Conservation (phyloP, 2,113 vertebrate species). For the Chamaetylas fuelleborni region DNA sequence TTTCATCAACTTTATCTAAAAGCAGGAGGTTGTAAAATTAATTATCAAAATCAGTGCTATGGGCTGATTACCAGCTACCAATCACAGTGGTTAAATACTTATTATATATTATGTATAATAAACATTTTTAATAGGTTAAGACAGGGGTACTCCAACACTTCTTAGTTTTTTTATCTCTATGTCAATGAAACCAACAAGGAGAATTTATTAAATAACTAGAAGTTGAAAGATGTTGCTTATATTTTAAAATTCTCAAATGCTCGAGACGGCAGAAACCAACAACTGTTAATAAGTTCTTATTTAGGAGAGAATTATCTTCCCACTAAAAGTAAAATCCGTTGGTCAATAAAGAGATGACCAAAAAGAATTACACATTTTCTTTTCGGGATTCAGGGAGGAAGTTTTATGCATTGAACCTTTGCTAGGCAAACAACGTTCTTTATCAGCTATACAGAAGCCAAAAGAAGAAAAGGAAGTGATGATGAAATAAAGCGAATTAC, state of each 20-base stretch:
- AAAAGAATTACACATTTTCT: background rate
- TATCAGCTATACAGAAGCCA: background rate
- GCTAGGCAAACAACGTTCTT: background rate
- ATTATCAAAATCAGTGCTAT: background rate
- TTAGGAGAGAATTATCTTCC: background rate
- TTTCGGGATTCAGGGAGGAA: background rate
- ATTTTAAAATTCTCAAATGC: slow-evolving; percentile 12
- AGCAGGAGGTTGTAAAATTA: background rate
- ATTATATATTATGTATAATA: background rate
- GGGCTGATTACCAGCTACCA: background rate
- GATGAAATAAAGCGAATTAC: background rate
- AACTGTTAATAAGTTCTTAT: background rate
- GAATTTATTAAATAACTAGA: background rate
- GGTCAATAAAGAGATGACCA: background rate
- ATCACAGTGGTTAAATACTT: background rate
- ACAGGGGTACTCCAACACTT: background rate
- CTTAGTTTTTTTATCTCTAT: background rate
- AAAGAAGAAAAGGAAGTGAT: background rate
- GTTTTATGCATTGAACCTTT: background rate
- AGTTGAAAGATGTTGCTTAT: background rate
- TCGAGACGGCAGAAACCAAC: background rate
- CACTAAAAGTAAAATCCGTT: background rate
- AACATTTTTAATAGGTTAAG: background rate
- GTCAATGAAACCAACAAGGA: background rate
- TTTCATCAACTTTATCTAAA: background rate